These are phyloP conservation scores for Anoplopoma fimbria DNA, from an alignment of 2,113 vertebrate species.

Conservation along the genomic window DNA sequence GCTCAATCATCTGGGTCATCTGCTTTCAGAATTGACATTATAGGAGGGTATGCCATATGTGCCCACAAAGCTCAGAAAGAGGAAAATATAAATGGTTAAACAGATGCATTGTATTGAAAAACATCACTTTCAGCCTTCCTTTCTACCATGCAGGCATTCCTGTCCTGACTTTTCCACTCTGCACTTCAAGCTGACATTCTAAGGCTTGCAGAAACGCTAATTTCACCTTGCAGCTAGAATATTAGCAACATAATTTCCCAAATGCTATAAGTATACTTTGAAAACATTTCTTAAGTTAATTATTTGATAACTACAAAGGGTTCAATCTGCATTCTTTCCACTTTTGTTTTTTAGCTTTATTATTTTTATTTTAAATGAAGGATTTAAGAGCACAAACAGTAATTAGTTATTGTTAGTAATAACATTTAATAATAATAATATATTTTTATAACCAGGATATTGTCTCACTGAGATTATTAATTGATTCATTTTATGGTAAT, in stretches of 20 bases:
- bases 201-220: slow-evolving; percentile 43
- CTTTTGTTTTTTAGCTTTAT: not conserved
- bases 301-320: not conserved
- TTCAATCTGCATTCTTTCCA: not conserved
- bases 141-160: not conserved
- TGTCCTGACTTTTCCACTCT: not conserved
- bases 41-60: slow-evolving; percentile 19
- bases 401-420: not conserved
- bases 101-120: not conserved
- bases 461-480: not conserved
- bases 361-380: not conserved
- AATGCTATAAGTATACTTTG: not conserved
- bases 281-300: not conserved
- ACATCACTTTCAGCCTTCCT: not conserved
- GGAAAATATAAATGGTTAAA: not conserved
- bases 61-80: not conserved
- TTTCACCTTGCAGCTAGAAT: slow-evolving; percentile 35
- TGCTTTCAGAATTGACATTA: slow-evolving; percentile 13
- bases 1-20: slow-evolving; percentile 34
- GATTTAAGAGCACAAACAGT: not conserved
- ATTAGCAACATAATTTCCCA: not conserved
- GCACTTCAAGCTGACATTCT: slow-evolving; percentile 7
- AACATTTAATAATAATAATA: not conserved
- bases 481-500: not conserved
- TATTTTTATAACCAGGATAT: not conserved